Conservation (phyloP, 2,113 vertebrate genomes). For the Laticauda laticaudata region DNA sequence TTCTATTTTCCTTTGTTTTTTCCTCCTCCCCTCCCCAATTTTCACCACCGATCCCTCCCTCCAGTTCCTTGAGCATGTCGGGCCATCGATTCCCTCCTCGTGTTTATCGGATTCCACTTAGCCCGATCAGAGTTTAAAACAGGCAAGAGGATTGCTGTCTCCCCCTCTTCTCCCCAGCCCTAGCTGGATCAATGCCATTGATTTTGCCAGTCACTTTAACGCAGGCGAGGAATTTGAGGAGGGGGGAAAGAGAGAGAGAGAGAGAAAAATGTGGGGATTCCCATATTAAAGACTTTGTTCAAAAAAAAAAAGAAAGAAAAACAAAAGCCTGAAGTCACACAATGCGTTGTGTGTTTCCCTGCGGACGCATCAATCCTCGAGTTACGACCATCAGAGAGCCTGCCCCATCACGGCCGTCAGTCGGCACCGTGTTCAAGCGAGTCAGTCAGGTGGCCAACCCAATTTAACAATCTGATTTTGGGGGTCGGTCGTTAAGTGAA, state of each 20-base stretch:
- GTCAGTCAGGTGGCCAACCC: neutral
- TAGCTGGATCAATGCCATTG: slow-evolving; percentile 29
- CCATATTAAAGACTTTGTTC: neutral
- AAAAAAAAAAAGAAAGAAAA: too few species aligned
- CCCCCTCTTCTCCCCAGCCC: neutral
- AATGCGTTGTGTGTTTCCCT: neutral
- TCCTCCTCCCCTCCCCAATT: too few species aligned
- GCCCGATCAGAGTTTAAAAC: slow-evolving; percentile 31
- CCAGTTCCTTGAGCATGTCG: slow-evolving; percentile 8
- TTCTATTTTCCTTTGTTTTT: neutral
- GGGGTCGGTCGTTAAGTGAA: neutral
- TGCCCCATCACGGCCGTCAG: neutral
- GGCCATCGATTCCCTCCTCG: slow-evolving; percentile 28
- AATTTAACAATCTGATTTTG: neutral
- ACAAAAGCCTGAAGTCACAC: neutral
- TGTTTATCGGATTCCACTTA: slow-evolving; percentile 39
- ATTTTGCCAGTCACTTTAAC: slow-evolving; percentile 30
- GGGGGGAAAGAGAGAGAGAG: neutral
- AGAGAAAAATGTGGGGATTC: slow-evolving; percentile 7
- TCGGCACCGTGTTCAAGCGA: neutral
- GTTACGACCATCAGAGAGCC: neutral
- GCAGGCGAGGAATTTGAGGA: neutral
- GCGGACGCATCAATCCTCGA: accelerated
- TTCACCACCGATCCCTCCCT: too few species aligned
- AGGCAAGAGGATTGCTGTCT: slow-evolving; percentile 13